Evolutionary conservation across 2,113 vertebrate species (phyloP), one percentile per base, ranked within the genome.

Genomic region (Pollachius pollachius): DNA sequence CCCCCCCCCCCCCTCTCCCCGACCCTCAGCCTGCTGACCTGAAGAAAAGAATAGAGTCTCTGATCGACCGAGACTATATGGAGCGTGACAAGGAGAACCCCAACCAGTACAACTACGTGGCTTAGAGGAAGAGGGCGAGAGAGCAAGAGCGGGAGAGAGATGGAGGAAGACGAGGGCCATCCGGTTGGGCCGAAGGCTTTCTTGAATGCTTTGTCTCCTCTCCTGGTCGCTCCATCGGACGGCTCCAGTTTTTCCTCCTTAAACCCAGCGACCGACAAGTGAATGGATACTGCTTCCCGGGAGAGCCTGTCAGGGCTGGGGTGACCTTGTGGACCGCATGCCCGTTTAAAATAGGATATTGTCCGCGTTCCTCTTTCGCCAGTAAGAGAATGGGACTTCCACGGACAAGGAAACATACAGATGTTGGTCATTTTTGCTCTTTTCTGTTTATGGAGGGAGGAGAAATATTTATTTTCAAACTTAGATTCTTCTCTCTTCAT

Each of bases 1-100:
- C 4, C 72, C 0, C 62, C 56, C 34, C 27, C 34, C 52, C 16
- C 17, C 13, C 7, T 69, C 75, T 87, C 81, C 80, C 80, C 78
- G 23, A 23, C 80, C 89, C 91, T 56, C 91, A 99, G 97, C 97
- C 97, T 91, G 97, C 97, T 92, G 97, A 99, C 91, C 91, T 99
- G 85, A 99, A 99, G 94, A 99, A 99, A 92, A 98, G 97, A 94
- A 99, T 99, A 96, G 97, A 99, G 93, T 99, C 97, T 72, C 94
- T 99, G 87, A 99, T 99, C 90, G 97, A 99, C 93, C 94, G 97
- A 82, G 96, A 99, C 93, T 99, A 99, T 91, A 99, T 99, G 97
- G 97, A 99, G 91, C 94, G 97, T 86, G 97, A 99, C 92, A 99
- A 99, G 92, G 97, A 99, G 87, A 99, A 97, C 81, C 91, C 97